These are phyloP conservation scores for Operophtera brumata DNA, from an alignment of 2,888 invertebrate genomes.

Conservation along the genomic window DNA sequence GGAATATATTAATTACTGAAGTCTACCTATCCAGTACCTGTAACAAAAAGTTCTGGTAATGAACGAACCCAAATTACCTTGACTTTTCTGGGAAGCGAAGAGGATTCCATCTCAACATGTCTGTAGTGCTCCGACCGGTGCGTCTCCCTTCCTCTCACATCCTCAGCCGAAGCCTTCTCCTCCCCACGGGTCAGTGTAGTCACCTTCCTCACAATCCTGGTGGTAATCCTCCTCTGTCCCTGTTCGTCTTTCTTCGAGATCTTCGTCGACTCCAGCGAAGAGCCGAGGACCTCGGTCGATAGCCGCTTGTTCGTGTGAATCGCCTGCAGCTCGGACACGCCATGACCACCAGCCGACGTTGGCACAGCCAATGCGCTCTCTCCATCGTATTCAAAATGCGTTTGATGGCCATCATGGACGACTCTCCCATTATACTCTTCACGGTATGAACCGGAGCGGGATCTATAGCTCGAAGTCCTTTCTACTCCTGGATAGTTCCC, in stretches of 20 bases:
- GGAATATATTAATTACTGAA: no score
- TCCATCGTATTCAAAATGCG: slow-evolving; percentile 75
- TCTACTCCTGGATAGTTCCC: slow-evolving; percentile 75
- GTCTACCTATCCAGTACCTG: no score
- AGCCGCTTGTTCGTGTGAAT: slow-evolving; percentile 90
- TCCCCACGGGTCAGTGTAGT: slow-evolving; percentile 93
- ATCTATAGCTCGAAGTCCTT: slow-evolving; percentile 62
- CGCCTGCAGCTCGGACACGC: slow-evolving; percentile 84
- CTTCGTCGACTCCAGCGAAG: slow-evolving; percentile 91
- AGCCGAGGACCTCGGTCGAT: slow-evolving; percentile 92
- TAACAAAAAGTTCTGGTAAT: no score
- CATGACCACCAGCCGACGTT: slow-evolving; percentile 65
- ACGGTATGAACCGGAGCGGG: slow-evolving; percentile 66
- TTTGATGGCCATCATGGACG: slow-evolving; percentile 74
- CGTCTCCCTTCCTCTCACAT: slow-evolving; percentile 82
- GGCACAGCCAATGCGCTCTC: slow-evolving; percentile 71
- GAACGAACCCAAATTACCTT: slow-evolving; percentile 89
- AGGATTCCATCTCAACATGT: slow-evolving; percentile 79
- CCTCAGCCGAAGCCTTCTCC: slow-evolving; percentile 87
- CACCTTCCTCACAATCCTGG: slow-evolving; percentile 92
- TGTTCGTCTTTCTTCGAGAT: slow-evolving; percentile 89
- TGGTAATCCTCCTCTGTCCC: slow-evolving; percentile 91
- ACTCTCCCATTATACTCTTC: slow-evolving; percentile 74
- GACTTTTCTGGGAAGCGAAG: slow-evolving; percentile 84
- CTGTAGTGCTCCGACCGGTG: slow-evolving; percentile 81